Evolutionary conservation across 2,888 invertebrate genomes (phyloP), one percentile per base, ranked within the genome.

Genomic region (Hanleya hanleyi): DNA sequence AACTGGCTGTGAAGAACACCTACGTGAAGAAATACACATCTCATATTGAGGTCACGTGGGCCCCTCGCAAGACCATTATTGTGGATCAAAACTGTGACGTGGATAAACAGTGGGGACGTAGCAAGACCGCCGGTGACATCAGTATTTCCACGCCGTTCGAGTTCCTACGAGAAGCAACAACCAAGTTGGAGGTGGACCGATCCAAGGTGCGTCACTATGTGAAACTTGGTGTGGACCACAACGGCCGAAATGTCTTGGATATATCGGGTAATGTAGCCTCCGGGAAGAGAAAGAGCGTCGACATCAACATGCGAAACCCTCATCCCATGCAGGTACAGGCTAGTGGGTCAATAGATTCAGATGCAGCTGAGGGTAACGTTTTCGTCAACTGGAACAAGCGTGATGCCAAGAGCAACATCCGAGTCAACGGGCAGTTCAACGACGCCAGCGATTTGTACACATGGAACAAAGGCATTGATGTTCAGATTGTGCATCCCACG

Each of bases 341-440:
- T 32, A 77, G 70, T 47, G 80, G 78, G 35, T 66, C 68, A 22
- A 76, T 78, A 37, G 74, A 77, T 37, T 77, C 71, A 2, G 77
- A 82, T 26, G 77, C 75, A 32, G 77, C 82, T 49, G 77, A 77
- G 38, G 83, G 77, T 12, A 81, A 83, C 35, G 36, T 84, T 6
- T 74, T 73, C 29, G 67, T 87, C 22, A 86, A 88, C 78, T 89
- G 88, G 89, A 81, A 88, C 77, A 83, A 85, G 33, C 50, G 69
- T 26, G 73, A 81, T 18, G 65, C 74, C 1, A 77, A 80, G 65
- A 83, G 82, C 67, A 79, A 77, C 36, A 22, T 85, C 29, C 80
- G 82, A 68, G 70, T 85, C 41, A 80, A 74, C 38, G 74, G 76
- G 32, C 79, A 78, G 15, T 77, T 77, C 36, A 76, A 77, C 6